Conservation (phyloP, 2,888 invertebrate genomes). For the Meandrusa payeni region DNA sequence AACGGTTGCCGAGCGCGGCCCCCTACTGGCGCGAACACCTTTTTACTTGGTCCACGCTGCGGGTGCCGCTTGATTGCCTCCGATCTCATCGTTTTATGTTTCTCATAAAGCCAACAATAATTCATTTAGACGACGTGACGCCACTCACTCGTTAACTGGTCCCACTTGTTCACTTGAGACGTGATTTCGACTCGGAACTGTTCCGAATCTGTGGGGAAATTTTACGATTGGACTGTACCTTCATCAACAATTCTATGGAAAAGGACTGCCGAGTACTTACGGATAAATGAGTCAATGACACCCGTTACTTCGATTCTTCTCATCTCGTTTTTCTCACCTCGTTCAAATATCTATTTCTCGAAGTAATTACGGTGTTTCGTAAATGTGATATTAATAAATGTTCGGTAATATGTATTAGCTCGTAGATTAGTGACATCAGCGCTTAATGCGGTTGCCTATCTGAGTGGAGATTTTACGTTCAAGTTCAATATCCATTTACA, state of each 20-base stretch:
- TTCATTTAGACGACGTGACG: constrained; percentile 80
- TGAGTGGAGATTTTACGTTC: constrained; percentile 35
- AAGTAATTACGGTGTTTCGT: constrained; percentile 5
- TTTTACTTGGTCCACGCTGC: constrained; percentile 71
- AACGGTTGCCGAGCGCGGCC: constrained; percentile 61
- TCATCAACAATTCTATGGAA: not conserved
- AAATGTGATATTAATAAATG: constrained; percentile 18
- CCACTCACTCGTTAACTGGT: constrained; percentile 77
- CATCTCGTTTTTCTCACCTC: not conserved
- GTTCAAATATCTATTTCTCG: not conserved
- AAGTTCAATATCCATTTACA: constrained; percentile 44
- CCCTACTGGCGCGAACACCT: constrained; percentile 69
- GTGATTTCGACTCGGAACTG: constrained; percentile 42
- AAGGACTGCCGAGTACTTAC: not conserved
- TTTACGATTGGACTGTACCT: constrained; percentile 13
- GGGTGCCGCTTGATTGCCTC: constrained; percentile 79
- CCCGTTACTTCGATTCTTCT: not conserved
- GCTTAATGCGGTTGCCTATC: constrained; percentile 20
- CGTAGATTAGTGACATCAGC: constrained; percentile 12
- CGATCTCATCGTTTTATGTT: constrained; percentile 78
- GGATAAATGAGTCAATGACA: not conserved
- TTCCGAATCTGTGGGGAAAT: constrained; percentile 5
- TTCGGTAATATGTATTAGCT: constrained; percentile 16
- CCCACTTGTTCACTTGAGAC: constrained; percentile 50
- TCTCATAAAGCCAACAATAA: constrained; percentile 79